Percentiles rank a stretch among this genome's conserved stretches.
These are phyloP conservation scores for Olivierus martensii DNA, from an alignment of 1,140 invertebrate genomes.

Conservation along the genomic window DNA sequence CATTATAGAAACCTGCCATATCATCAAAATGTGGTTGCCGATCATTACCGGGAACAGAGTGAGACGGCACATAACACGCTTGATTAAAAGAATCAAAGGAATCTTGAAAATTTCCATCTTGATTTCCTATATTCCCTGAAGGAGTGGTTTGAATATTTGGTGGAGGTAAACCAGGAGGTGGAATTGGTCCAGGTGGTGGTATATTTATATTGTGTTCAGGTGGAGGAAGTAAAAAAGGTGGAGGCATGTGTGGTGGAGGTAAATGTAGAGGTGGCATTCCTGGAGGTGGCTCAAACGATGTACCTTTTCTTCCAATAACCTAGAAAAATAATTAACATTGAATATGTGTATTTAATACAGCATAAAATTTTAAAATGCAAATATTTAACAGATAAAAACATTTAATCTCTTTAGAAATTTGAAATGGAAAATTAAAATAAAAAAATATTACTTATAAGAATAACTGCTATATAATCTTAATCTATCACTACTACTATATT, in stretches of 20 bases:
- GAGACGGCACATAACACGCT: conserved; percentile 9
- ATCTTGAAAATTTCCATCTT: conserved; percentile 1
- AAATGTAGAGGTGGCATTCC: conserved; percentile 15
- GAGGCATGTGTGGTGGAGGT: conserved; percentile 17
- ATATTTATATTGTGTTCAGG: conserved; percentile 37
- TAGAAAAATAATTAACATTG: conserved; percentile 24
- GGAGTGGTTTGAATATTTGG: conserved; percentile 29
- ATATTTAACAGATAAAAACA: no score
- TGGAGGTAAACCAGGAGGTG: conserved; percentile 21
- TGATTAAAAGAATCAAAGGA: conserved; percentile 10
- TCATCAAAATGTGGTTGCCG: conserved; percentile 7
- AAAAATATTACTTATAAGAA: no score
- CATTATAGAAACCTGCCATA: conserved; percentile 11
- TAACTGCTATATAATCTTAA: no score
- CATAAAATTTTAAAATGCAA: neutral
- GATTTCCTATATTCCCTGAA: conserved; percentile 21
- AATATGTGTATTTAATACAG: neutral
- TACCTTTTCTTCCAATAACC: conserved; percentile 72
- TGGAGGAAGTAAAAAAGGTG: conserved; percentile 37
- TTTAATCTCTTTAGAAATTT: no score
- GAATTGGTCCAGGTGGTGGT: conserved; percentile 28
- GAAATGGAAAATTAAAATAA: no score
- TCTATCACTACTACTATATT: no score
- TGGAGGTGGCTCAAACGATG: conserved; percentile 35
- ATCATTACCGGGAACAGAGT: conserved; percentile 2